These are phyloP conservation scores for Ciconia boyciana DNA, from an alignment of 2,113 vertebrate genomes.

Conservation along the genomic window DNA sequence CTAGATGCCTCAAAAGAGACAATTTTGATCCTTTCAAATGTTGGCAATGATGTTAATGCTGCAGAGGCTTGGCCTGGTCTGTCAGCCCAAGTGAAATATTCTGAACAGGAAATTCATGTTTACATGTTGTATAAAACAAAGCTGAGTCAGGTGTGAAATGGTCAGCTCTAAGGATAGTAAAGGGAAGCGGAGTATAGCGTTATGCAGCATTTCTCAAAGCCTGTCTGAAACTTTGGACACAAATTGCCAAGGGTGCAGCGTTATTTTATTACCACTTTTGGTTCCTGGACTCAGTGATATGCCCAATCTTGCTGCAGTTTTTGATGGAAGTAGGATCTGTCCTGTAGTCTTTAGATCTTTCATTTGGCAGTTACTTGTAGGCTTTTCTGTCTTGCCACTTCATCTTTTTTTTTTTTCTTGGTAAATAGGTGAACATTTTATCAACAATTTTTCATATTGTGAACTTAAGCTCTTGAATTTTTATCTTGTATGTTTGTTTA, in stretches of 20 bases:
- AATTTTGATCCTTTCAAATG: neutral
- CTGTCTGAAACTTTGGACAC: neutral
- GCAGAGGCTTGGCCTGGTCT: neutral
- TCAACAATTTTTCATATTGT: neutral
- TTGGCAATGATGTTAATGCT: neutral
- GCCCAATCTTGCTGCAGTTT: neutral
- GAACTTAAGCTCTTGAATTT: neutral
- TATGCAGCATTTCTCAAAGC: neutral
- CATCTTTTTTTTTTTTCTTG: neutral
- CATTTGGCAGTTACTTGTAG: constrained; percentile 41
- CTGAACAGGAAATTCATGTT: neutral
- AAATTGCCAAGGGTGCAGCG: neutral
- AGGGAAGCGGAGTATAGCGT: neutral
- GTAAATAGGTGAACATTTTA: neutral
- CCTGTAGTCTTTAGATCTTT: neutral
- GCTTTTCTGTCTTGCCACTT: constrained; percentile 1
- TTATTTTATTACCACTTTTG: neutral
- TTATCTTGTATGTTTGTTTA: constrained; percentile 15
- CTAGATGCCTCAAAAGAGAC: neutral
- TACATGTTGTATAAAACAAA: neutral
- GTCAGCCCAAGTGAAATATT: neutral
- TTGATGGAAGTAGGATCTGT: neutral
- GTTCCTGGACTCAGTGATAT: neutral
- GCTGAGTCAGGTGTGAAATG: neutral
- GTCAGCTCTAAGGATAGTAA: neutral